These are phyloP conservation scores for Rhimphoctona megacephalus DNA, from an alignment of 2,888 invertebrate species.

Conservation along the genomic window DNA sequence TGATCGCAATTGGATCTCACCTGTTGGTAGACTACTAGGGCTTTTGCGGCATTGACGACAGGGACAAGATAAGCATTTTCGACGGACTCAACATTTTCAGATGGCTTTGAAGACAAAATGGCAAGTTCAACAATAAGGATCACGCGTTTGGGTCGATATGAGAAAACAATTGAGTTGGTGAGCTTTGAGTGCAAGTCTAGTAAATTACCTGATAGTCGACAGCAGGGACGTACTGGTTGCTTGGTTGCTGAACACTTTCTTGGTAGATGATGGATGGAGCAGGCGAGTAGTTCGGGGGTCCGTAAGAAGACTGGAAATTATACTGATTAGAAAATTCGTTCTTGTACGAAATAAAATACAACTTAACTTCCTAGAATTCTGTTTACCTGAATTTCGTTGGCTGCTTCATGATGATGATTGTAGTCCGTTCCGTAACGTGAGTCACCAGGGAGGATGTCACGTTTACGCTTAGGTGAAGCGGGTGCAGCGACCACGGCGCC, in stretches of 20 bases:
- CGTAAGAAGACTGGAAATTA: slow-evolving; percentile 67
- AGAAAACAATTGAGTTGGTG: no score
- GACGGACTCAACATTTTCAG: neutral
- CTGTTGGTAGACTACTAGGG: slow-evolving; percentile 16
- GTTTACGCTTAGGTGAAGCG: slow-evolving; percentile 71
- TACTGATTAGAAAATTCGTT: neutral
- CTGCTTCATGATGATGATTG: slow-evolving; percentile 72
- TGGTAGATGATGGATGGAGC: slow-evolving; percentile 53
- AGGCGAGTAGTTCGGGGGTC: slow-evolving; percentile 73
- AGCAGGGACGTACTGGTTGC: slow-evolving; percentile 19
- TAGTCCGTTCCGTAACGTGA: slow-evolving; percentile 81
- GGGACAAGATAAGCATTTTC: slow-evolving; percentile 35
- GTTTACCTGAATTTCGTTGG: slow-evolving; percentile 70
- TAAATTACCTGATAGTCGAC: slow-evolving; percentile 10
- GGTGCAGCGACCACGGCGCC: slow-evolving; percentile 76
- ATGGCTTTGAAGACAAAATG: neutral
- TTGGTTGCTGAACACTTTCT: slow-evolving; percentile 1
- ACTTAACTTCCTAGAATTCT: neutral
- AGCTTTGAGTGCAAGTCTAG: neutral
- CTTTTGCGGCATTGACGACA: neutral
- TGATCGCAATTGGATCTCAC: slow-evolving; percentile 9
- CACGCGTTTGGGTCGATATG: neutral
- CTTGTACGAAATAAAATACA: neutral
- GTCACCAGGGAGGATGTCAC: slow-evolving; percentile 81
- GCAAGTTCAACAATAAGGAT: neutral